Evolutionary conservation across 2,797 vertebrate genomes (phyloP).

Genomic region (Liparis tanakae): DNA sequence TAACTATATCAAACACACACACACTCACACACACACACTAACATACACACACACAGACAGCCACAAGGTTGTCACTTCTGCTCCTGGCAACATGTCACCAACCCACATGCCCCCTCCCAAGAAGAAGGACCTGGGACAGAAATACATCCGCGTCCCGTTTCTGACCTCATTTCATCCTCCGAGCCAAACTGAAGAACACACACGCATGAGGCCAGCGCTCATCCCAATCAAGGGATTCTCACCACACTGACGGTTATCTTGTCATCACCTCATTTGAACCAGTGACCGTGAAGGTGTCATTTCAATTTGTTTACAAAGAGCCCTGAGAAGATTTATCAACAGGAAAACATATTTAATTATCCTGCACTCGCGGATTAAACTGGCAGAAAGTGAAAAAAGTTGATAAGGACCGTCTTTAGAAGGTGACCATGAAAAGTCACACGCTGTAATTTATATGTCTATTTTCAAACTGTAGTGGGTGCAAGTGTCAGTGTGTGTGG

Average conservation of each 20-base stretch:
- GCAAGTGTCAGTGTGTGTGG: conserved; percentile 19
- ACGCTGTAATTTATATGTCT: background rate
- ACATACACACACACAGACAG: conserved; percentile 42
- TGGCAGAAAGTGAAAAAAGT: background rate
- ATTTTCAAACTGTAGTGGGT: conserved; percentile 13
- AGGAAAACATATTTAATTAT: background rate
- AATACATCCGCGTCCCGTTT: conserved; percentile 38
- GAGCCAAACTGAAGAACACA: conserved; percentile 24
- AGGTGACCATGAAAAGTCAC: conserved; percentile 1
- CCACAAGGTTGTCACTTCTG: conserved; percentile 64
- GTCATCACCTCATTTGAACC: conserved; percentile 5
- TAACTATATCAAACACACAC: conserved; percentile 32
- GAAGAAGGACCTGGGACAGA: conserved; percentile 44
- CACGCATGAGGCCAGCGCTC: conserved; percentile 15
- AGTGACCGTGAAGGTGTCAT: conserved; percentile 26
- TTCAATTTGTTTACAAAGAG: conserved; percentile 28
- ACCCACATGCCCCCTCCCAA: conserved; percentile 25
- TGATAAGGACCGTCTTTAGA: background rate
- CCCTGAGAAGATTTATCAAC: conserved; percentile 6
- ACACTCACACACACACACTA: conserved; percentile 9
- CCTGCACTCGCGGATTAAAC: background rate
- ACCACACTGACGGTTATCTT: conserved; percentile 14
- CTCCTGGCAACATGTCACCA: conserved; percentile 55
- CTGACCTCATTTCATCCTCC: conserved; percentile 49
- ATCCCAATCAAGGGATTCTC: conserved; percentile 45